Evolutionary conservation across 2,888 invertebrate species (phyloP).

Genomic region (Lycocerus yunnanus): DNA sequence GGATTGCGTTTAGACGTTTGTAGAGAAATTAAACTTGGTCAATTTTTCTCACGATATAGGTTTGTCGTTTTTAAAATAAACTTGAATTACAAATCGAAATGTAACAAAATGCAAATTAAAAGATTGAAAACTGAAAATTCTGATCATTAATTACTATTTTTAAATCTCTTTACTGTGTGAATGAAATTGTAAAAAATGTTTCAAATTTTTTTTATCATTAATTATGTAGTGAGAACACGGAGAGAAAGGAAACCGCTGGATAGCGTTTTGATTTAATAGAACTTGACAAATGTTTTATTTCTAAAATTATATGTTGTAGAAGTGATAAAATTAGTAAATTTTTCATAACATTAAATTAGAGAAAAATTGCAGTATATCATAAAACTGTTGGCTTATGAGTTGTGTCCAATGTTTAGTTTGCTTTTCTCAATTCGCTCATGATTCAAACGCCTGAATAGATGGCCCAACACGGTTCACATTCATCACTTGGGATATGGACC

Average conservation of each 20-base stretch:
- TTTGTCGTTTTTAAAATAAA: neutral
- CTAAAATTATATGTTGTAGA: constrained; percentile 44
- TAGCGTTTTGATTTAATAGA: constrained; percentile 1
- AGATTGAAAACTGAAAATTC: neutral
- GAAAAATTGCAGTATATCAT: constrained; percentile 46
- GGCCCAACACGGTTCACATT: constrained; percentile 49
- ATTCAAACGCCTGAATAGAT: constrained; percentile 50
- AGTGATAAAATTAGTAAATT: constrained; percentile 52
- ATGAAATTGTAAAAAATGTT: neutral
- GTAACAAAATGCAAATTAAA: neutral
- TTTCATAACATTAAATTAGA: constrained; percentile 48
- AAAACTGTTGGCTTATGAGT: constrained; percentile 47
- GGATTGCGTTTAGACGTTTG: neutral
- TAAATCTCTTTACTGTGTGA: neutral
- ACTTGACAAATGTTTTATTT: constrained; percentile 8
- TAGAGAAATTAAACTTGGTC: neutral
- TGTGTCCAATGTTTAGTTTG: constrained; percentile 49
- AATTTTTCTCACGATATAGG: neutral
- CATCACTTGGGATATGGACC: constrained; percentile 52
- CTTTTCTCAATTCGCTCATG: constrained; percentile 49
- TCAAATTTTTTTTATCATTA: neutral
- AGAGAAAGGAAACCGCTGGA: neutral
- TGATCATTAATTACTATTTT: neutral
- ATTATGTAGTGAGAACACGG: neutral
- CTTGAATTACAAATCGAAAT: neutral